A percentile compares a stretch with the other conserved stretches of the same genome.
Conservation (phyloP, 2,113 vertebrate genomes). For the Fulica atra region DNA sequence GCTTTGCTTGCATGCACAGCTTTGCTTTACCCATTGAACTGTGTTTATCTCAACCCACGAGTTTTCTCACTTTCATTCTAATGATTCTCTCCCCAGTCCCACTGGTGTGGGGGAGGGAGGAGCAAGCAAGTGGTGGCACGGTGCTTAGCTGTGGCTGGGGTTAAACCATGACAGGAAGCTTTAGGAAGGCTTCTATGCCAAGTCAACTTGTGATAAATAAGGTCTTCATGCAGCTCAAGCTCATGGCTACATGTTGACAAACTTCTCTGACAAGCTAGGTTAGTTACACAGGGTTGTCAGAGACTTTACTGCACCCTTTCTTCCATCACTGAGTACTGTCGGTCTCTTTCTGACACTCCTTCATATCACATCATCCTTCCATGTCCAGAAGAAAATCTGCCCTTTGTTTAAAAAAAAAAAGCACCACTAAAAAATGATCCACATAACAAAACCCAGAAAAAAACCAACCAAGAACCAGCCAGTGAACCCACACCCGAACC, state of each 20-base stretch:
- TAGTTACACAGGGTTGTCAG: background rate
- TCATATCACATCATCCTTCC: background rate
- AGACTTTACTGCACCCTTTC: background rate
- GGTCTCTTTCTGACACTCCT: background rate
- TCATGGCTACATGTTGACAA: conserved; percentile 42
- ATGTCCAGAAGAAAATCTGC: background rate
- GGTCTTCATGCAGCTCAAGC: background rate
- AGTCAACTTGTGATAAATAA: conserved; percentile 18
- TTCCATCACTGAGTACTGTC: background rate
- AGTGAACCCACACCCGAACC: background rate
- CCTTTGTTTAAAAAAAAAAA: background rate
- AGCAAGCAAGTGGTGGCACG: too few species aligned
- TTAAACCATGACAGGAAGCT: background rate
- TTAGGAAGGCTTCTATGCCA: background rate
- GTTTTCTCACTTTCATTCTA: too few species aligned
- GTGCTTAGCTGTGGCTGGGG: too few species aligned
- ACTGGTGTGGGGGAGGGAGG: too few species aligned
- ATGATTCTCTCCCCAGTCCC: too few species aligned
- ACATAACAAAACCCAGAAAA: background rate
- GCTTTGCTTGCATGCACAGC: too few species aligned
- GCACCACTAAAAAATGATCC: too few species aligned
- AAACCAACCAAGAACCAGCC: accelerated
- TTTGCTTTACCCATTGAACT: too few species aligned
- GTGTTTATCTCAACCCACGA: too few species aligned
- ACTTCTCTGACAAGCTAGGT: background rate